These are phyloP conservation scores for Drosophila mettleri DNA, from an alignment of 2,888 invertebrate genomes.

Conservation along the genomic window DNA sequence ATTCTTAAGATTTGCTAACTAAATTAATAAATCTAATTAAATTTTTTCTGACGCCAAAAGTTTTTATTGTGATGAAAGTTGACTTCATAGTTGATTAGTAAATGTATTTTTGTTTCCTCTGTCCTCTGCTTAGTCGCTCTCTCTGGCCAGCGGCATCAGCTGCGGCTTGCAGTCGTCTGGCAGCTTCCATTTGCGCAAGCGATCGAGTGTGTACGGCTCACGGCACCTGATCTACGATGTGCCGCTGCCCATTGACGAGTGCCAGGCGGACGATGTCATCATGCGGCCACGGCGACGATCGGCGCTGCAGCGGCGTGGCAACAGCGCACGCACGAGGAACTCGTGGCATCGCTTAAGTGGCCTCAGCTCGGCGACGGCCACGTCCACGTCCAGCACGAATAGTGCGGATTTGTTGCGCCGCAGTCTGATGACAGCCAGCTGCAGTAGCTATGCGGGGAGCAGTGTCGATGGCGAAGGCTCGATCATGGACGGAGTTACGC, in stretches of 20 bases:
- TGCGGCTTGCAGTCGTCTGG: conserved; percentile 50
- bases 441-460: conserved; percentile 75
- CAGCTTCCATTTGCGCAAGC: conserved; percentile 83
- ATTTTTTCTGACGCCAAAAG: too few relatives aligned
- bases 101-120: neutral
- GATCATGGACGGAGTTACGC: conserved; percentile 5
- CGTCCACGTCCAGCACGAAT: conserved; percentile 69
- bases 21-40: too few relatives aligned
- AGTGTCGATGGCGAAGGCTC: conserved; percentile 61
- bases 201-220: conserved; percentile 86
- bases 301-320: conserved; percentile 51
- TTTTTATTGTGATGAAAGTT: too few relatives aligned
- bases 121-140: conserved; percentile 20
- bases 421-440: conserved; percentile 75
- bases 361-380: conserved; percentile 72
- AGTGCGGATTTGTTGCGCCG: conserved; percentile 73
- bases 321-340: conserved; percentile 58
- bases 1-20: too few relatives aligned
- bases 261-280: conserved; percentile 86
- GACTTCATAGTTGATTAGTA: neutral
- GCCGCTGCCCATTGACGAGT: conserved; percentile 87
- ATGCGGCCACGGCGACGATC: conserved; percentile 78
- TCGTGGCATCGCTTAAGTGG: conserved; percentile 76
- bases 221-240: conserved; percentile 88
- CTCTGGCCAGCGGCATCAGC: conserved; percentile 43